Evolutionary conservation across 2,888 invertebrate species (phyloP).

Genomic region (Drosophila gaucha): DNA sequence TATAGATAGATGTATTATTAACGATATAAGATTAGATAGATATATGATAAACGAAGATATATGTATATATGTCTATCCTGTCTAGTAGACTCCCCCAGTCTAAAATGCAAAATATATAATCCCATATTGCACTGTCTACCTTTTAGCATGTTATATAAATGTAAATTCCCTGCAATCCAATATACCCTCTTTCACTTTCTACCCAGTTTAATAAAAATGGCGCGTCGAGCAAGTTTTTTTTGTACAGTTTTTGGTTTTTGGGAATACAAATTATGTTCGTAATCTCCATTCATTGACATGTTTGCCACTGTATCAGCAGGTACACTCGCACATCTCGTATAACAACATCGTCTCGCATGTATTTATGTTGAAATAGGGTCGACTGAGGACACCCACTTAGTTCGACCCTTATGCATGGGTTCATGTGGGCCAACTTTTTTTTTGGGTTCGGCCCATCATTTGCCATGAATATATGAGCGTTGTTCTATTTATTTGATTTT

Average conservation of each 20-base stretch:
- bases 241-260: constrained; percentile 75
- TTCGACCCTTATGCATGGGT: constrained; percentile 72
- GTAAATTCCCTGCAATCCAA: too few species aligned
- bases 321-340: constrained; percentile 9
- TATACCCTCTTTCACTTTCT: neutral
- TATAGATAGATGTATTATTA: too few species aligned
- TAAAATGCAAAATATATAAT: neutral
- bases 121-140: too few species aligned
- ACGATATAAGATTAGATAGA: too few species aligned
- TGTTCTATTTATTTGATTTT: constrained; percentile 61
- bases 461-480: constrained; percentile 75
- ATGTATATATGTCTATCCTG: too few species aligned
- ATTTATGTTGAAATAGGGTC: constrained; percentile 30
- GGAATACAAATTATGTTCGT: constrained; percentile 79
- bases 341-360: constrained; percentile 8
- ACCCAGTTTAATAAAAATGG: constrained; percentile 1
- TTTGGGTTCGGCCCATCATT: constrained; percentile 53
- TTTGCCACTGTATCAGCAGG: constrained; percentile 38
- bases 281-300: constrained; percentile 80
- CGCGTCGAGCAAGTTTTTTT: constrained; percentile 64
- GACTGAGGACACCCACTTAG: constrained; percentile 44
- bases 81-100: too few species aligned
- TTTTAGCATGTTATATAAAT: too few species aligned
- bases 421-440: constrained; percentile 59
- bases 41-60: neutral